These are phyloP conservation scores for Chlorops oryzae DNA, from an alignment of 1,140 invertebrate genomes.

Conservation along the genomic window DNA sequence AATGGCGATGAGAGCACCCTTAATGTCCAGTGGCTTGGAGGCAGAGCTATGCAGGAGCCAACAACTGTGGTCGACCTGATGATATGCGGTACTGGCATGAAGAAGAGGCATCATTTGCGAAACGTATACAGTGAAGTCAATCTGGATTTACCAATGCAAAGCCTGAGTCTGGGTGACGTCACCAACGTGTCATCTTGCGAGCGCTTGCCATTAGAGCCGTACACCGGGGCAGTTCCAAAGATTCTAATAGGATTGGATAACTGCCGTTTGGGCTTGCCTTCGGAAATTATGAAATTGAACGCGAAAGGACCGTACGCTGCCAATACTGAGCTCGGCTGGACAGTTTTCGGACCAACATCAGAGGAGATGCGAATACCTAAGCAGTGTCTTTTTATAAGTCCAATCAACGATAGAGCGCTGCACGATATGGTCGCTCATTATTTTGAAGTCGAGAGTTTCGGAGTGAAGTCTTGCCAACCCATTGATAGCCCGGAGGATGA, in stretches of 20 bases:
- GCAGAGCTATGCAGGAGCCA: neutral
- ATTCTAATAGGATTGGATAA: conserved; percentile 9
- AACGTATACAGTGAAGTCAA: conserved; percentile 4
- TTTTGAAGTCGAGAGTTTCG: too few species aligned
- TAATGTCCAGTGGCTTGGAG: conserved; percentile 10
- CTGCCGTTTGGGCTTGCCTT: neutral
- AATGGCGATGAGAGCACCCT: neutral
- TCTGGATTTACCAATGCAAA: conserved; percentile 5
- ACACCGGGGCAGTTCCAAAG: neutral
- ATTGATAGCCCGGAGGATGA: neutral
- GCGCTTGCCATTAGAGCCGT: neutral
- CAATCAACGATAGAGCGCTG: neutral
- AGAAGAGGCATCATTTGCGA: neutral
- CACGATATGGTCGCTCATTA: conserved; percentile 1
- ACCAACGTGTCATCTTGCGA: neutral
- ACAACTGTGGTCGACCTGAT: conserved; percentile 1
- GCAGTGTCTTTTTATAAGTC: too few species aligned
- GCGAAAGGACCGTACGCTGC: neutral
- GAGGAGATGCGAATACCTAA: too few species aligned
- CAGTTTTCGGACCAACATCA: conserved; percentile 1
- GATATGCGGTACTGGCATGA: neutral
- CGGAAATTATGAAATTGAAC: neutral
- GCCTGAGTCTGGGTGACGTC: neutral
- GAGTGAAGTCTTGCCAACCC: too few species aligned
- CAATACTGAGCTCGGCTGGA: conserved; percentile 9